Conservation (phyloP, 2,797 vertebrate genomes). For the Chaenodraco wilsoni region DNA sequence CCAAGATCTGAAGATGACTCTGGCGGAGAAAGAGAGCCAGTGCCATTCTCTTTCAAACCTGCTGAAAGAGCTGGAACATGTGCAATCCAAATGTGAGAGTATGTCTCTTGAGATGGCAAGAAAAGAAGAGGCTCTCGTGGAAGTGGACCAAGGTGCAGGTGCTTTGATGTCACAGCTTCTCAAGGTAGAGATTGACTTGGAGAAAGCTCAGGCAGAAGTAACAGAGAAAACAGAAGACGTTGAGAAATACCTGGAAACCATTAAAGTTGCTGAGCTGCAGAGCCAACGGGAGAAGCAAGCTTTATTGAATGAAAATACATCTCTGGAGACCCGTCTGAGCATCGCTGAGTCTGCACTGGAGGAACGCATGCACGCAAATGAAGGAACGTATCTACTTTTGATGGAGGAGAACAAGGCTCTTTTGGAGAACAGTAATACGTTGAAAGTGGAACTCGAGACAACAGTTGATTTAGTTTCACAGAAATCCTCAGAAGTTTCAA, state of each 20-base stretch:
- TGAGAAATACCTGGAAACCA: conserved; percentile 45
- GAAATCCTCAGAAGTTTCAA: conserved; percentile 75
- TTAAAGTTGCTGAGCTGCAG: conserved; percentile 51
- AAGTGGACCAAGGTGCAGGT: conserved; percentile 53
- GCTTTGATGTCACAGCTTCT: conserved; percentile 68
- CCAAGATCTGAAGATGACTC: conserved; percentile 59
- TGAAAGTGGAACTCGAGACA: conserved; percentile 71
- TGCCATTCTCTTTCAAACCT: conserved; percentile 47
- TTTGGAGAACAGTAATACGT: conserved; percentile 63
- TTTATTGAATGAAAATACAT: conserved; percentile 53
- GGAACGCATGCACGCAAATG: conserved; percentile 57
- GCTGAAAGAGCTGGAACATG: conserved; percentile 64
- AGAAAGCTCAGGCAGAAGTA: conserved; percentile 62
- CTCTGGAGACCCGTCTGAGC: conserved; percentile 68
- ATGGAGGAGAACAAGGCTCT: conserved; percentile 49
- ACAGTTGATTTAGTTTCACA: conserved; percentile 61
- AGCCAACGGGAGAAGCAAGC: conserved; percentile 51
- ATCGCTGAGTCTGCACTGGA: conserved; percentile 47
- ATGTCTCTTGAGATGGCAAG: conserved; percentile 41
- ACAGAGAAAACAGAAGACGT: conserved; percentile 62
- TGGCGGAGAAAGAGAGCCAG: conserved; percentile 68
- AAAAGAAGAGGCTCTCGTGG: conserved; percentile 68
- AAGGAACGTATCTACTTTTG: conserved; percentile 56
- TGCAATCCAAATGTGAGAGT: conserved; percentile 56
- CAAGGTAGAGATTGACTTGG: conserved; percentile 65